A percentile compares a stretch with the other conserved stretches of the same genome.
These are phyloP conservation scores for Neolamprologus fasciatus DNA, from an alignment of 2,113 vertebrate species.

Conservation along the genomic window DNA sequence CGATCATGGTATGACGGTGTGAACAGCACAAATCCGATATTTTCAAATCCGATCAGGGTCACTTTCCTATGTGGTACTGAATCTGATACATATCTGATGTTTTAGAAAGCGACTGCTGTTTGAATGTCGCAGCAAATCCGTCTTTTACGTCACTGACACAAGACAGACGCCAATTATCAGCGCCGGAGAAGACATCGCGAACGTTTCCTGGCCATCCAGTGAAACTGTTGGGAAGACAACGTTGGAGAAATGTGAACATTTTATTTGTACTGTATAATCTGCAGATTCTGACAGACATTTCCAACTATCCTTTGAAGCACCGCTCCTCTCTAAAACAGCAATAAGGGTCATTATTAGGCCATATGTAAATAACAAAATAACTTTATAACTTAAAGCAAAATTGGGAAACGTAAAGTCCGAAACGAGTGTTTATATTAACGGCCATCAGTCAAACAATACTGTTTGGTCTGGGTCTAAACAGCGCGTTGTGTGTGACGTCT, in stretches of 20 bases:
- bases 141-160: not conserved
- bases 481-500: not conserved
- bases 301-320: not conserved
- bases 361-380: too few species aligned
- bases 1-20: not conserved
- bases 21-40: not conserved
- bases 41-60: not conserved
- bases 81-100: not conserved
- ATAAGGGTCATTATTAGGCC: too few species aligned
- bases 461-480: not conserved
- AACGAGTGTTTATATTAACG: accelerated
- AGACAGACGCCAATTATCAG: not conserved
- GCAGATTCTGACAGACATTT: not conserved
- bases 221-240: not conserved
- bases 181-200: not conserved
- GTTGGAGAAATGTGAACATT: not conserved
- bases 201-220: not conserved
- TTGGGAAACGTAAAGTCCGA: too few species aligned
- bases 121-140: not conserved
- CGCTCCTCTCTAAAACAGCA: too few species aligned
- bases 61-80: not conserved
- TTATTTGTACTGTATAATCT: not conserved
- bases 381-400: too few species aligned
- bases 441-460: not conserved
- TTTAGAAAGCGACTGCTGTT: not conserved